Percentiles rank a stretch among this genome's conserved stretches.
Evolutionary conservation across 30 jellyfish, hydroid and myxozoan genomes (phyloP).

Genomic region (Morbakka virulenta): DNA sequence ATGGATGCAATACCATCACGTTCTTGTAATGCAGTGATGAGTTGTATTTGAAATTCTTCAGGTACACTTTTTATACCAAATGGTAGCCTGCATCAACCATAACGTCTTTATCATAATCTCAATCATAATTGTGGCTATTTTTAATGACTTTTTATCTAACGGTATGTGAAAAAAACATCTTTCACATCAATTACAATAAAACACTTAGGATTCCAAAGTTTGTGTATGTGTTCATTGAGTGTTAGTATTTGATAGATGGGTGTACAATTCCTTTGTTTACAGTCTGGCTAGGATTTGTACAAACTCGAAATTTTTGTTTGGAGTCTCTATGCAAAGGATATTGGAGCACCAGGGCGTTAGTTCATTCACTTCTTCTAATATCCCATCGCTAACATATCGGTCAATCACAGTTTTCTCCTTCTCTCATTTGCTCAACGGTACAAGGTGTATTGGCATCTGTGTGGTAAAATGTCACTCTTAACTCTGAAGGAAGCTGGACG

Average conservation of each 20-base stretch:
- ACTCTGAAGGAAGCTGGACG: background rate
- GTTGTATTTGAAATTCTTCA: slow-evolving; percentile 6
- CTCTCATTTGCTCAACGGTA: no score
- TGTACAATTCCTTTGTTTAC: background rate
- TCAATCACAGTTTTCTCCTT: background rate
- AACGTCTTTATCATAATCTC: slow-evolving; percentile 19
- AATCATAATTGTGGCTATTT: slow-evolving; percentile 31
- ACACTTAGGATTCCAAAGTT: background rate
- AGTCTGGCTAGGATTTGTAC: background rate
- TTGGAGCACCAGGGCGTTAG: background rate
- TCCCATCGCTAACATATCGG: background rate
- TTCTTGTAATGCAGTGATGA: background rate
- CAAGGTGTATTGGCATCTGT: background rate
- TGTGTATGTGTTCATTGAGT: background rate
- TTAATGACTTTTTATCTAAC: slow-evolving; percentile 8
- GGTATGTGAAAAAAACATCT: slow-evolving; percentile 24
- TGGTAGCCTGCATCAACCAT: background rate
- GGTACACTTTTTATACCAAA: background rate
- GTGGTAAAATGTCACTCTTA: background rate
- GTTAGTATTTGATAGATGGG: background rate
- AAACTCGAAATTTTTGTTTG: background rate
- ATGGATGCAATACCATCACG: background rate
- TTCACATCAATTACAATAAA: slow-evolving; percentile 22
- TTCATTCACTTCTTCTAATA: background rate
- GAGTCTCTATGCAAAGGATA: background rate